Evolutionary conservation across 2,113 vertebrate genomes (phyloP).

Genomic region (Equus quagga): DNA sequence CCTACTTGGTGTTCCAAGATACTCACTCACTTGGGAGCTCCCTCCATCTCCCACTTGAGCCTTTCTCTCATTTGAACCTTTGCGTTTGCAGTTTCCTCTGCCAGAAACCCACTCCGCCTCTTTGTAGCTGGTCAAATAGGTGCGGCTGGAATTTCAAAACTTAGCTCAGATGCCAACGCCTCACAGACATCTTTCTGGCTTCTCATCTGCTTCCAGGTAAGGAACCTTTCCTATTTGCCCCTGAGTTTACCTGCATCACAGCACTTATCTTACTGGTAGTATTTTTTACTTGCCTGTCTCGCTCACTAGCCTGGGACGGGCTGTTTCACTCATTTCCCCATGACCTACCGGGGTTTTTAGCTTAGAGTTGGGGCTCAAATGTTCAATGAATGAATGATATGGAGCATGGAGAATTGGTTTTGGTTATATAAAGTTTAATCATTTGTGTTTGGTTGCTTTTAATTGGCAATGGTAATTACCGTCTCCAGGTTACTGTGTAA

Average conservation of each 20-base stretch:
- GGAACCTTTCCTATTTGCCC: not conserved
- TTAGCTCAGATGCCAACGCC: not conserved
- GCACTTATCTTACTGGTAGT: not conserved
- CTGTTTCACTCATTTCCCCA: not conserved
- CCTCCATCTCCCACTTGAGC: not conserved
- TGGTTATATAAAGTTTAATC: constrained; percentile 14
- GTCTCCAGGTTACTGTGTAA: not conserved
- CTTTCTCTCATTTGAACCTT: not conserved
- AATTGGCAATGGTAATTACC: not conserved
- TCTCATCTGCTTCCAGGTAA: not conserved
- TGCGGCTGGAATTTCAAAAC: constrained; percentile 23
- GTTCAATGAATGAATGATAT: not conserved
- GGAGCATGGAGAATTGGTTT: not conserved
- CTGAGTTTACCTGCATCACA: not conserved
- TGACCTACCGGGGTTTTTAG: not conserved
- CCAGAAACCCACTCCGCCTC: not conserved
- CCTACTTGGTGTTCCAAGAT: not conserved
- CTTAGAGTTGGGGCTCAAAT: not conserved
- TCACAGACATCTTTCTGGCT: not conserved
- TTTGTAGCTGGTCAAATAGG: not conserved
- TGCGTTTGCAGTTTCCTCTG: not conserved
- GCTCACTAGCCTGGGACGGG: not conserved
- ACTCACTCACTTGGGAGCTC: not conserved
- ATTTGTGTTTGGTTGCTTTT: constrained; percentile 41
- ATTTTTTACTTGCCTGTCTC: constrained; percentile 33